Evolutionary conservation across 2,888 invertebrate species (phyloP).

Genomic region (Coleophora flavipennella): DNA sequence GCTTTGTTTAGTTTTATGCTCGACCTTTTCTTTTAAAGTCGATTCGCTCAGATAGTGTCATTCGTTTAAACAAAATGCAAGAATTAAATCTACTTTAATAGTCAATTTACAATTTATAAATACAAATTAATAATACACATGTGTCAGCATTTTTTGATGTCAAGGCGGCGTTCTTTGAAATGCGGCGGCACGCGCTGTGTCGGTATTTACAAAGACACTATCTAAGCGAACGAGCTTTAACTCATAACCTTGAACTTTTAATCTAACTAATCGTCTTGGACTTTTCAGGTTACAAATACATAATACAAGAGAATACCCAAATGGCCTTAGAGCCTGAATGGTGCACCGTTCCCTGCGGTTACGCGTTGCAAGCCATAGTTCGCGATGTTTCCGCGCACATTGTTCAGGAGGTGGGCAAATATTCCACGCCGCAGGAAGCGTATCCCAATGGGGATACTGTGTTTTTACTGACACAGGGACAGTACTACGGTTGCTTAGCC

Average conservation of each 20-base stretch:
- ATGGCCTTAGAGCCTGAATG: constrained; percentile 82
- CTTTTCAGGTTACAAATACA: constrained; percentile 50
- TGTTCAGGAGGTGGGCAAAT: constrained; percentile 25
- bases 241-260: background rate
- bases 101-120: too few relatives aligned
- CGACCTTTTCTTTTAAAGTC: too few relatives aligned
- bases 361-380: constrained; percentile 79
- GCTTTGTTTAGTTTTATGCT: too few relatives aligned
- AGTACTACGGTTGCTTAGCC: constrained; percentile 86
- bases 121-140: too few relatives aligned
- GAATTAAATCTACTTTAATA: too few relatives aligned
- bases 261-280: background rate
- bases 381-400: constrained; percentile 29
- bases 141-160: too few relatives aligned
- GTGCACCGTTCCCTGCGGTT: constrained; percentile 74
- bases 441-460: constrained; percentile 79
- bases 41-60: too few relatives aligned
- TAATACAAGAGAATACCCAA: constrained; percentile 69
- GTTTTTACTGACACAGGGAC: constrained; percentile 82
- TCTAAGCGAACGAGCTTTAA: too few relatives aligned
- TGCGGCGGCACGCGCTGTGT: too few relatives aligned
- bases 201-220: too few relatives aligned
- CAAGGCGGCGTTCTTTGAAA: too few relatives aligned
- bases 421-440: constrained; percentile 53
- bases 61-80: too few relatives aligned